Conservation (phyloP, 1,140 invertebrate species). For the Camponotus vicinus region DNA sequence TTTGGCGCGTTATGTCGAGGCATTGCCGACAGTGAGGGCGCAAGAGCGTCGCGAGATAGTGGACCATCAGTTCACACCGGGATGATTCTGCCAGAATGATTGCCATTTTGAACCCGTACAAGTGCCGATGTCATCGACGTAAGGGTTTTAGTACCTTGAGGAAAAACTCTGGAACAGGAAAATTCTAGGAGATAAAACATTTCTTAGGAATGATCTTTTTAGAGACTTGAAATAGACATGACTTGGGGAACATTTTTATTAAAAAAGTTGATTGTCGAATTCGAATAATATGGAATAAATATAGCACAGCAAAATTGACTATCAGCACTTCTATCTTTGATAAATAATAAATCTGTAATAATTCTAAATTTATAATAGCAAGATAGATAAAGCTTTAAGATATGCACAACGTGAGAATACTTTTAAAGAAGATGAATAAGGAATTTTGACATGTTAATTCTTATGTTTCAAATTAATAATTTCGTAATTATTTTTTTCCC, state of each 20-base stretch:
- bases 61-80: background rate
- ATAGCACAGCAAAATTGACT: too few species aligned
- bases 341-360: too few species aligned
- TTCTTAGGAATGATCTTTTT: background rate
- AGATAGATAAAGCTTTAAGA: too few species aligned
- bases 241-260: too few species aligned
- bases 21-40: background rate
- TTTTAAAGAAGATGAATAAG: background rate
- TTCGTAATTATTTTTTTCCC: background rate
- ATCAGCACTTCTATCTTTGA: too few species aligned
- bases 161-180: background rate
- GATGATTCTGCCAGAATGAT: slow-evolving; percentile 31
- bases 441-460: background rate
- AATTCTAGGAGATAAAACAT: too few species aligned
- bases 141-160: background rate
- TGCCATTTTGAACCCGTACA: background rate
- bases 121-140: background rate
- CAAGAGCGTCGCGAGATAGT: slow-evolving; percentile 13
- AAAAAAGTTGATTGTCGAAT: too few species aligned
- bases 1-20: slow-evolving; percentile 20
- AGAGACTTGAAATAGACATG: background rate
- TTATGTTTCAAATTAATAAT: background rate
- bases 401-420: too few species aligned
- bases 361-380: too few species aligned
- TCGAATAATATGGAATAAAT: too few species aligned